phyloP scores from a whole-genome alignment of 2,797 vertebrate genomes.

The Xyrichtys novacula region DNA sequence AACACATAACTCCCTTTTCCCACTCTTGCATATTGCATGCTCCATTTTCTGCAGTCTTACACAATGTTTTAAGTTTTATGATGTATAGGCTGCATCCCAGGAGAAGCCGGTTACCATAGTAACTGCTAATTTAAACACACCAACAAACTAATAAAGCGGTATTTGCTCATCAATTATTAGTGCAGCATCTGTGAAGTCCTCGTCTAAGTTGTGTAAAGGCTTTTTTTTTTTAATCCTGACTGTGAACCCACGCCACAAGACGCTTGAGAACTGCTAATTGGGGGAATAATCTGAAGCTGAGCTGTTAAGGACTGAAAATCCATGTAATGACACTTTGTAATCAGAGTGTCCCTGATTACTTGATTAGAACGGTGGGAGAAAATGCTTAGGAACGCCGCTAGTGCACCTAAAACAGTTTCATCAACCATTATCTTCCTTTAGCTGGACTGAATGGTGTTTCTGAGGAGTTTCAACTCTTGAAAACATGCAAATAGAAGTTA shows the following conservation, averaged over 20 bases:
- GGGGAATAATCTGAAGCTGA: slow-evolving; percentile 53
- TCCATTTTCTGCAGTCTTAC: slow-evolving; percentile 6
- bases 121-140: slow-evolving; percentile 64
- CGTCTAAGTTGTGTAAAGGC: slow-evolving; percentile 55
- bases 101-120: slow-evolving; percentile 45
- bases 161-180: slow-evolving; percentile 78
- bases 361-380: slow-evolving; percentile 10
- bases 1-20: not conserved
- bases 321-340: slow-evolving; percentile 41
- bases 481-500: slow-evolving; percentile 5
- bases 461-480: not conserved
- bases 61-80: slow-evolving; percentile 27
- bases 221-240: slow-evolving; percentile 53
- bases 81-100: slow-evolving; percentile 27
- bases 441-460: not conserved
- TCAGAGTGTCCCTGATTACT: slow-evolving; percentile 33
- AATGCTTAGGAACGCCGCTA: slow-evolving; percentile 8
- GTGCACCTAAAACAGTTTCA: not conserved
- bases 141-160: slow-evolving; percentile 62
- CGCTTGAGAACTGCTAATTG: slow-evolving; percentile 56
- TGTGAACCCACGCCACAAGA: slow-evolving; percentile 45
- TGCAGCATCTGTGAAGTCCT: slow-evolving; percentile 66
- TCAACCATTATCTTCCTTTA: not conserved
- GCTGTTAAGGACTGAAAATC: slow-evolving; percentile 45
- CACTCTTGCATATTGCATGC: not conserved